Base-by-base conservation (phyloP, 2,797 vertebrate genomes). In the Staurois parvus region DNA sequence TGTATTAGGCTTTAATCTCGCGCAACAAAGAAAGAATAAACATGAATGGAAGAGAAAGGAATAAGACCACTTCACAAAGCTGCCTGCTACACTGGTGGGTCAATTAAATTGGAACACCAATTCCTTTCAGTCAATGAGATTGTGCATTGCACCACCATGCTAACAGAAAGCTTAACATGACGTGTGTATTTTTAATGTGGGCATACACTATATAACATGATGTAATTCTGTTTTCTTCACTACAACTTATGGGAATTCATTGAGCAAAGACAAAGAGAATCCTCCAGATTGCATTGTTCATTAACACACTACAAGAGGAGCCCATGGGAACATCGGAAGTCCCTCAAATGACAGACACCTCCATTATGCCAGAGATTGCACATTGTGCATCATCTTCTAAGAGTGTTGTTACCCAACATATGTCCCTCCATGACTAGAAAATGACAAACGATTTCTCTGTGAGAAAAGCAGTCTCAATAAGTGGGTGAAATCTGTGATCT, bases 241-340 rank as follows among this genome's bases (percentile, higher is more conserved):
- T 29, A 32, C 21, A 40, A 62, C 69, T 48, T 72, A 72, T 72
- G 79, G 79, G 80, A 82, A 82, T 82, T 82, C 19, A 64, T 30
- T 34, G 29, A 82, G 70, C 19, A 48, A 64, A 73, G 28, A 48
- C 15, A 26, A 48, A 26, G 6, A 70, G 7, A 62, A 73, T 40
- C 6, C 32, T 11, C 56, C 40, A 67, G 40, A 40, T 73, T 30
- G 32, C 40, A 24, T 24, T 4, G n/a, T 66, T 73, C 19, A 82
- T 73, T 82, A 29, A 17, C 28, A 70, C 40, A 40, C 24, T 0
- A 15, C 45, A 37, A 5, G 15, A 26, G 19, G 56, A 32, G 72
- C 80, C 69, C 69, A 62, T 30, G 69, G 29, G 80, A 67, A n/a
- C 15, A 9, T 6, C 1, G 42, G 30, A 72, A 26, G 13, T 62